Base-by-base conservation (phyloP, 1,140 invertebrate genomes). In the Halyomorpha halys region DNA sequence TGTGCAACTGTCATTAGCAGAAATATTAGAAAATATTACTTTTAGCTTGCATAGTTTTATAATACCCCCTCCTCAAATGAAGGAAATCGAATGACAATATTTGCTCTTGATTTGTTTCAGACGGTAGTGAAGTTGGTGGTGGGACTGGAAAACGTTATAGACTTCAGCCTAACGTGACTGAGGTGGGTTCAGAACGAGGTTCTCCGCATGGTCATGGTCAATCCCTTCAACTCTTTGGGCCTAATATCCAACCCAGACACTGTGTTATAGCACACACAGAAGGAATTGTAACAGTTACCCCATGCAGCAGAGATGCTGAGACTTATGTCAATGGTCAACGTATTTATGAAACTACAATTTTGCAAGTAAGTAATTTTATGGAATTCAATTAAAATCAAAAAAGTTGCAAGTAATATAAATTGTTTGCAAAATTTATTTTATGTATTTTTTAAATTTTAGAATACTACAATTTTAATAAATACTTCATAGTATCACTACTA, bases 281-380 rank as follows among this genome's bases (percentile, higher is more conserved):
- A 66, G 90, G 90, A 30, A 90, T 95, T 47, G 92, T 95, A 53
- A 94, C 90, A 0, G 83, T 96, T 2, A 97, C 93, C n/a, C 93
- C 94, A 25, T 86, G 91, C 71, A 91, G 89, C 71, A 81, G 90
- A 19, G 92, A 96, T 73, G 90, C 93, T 3, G 89, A 95, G 71
- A 94, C 91, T 9, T 96, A 90, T 72, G 90, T 97, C 60, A 94
- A 97, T 74, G 90, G 90, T 49, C 89, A 93, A 71, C 81, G 92
- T 67, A 91, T 95, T 71, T 86, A 86, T 72, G 92, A 97, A 73
- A 94, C 93, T 1, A 94, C 94, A 4, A 89, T 95, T 68, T 77
- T 98, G 44, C 89, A 93, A 80, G 86, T 86, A 72, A 70, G 34
- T 13, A 30, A 11, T 39, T 39, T 13, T 39, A 39, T 13, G 13